Conservation (phyloP, 2,113 vertebrate species). For the Micromys minutus region DNA sequence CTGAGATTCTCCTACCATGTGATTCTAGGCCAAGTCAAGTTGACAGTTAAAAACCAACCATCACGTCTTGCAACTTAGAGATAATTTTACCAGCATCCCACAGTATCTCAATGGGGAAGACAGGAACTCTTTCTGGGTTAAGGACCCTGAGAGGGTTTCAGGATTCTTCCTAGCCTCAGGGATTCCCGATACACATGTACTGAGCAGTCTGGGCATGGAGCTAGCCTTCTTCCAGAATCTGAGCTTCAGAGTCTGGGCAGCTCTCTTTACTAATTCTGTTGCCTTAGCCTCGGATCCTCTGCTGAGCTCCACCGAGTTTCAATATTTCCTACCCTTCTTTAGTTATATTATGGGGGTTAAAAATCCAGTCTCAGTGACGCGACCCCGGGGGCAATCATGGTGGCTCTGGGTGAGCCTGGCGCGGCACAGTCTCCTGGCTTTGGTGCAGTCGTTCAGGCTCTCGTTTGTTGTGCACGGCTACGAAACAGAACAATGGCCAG, state of each 20-base stretch:
- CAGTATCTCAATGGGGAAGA: background rate
- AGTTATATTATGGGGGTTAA: background rate
- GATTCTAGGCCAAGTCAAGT: background rate
- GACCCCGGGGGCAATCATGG: too few species aligned
- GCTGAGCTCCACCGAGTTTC: background rate
- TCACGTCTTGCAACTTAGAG: background rate
- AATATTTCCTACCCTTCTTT: background rate
- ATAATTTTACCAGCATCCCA: background rate
- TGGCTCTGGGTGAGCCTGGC: too few species aligned
- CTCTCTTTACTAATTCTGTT: background rate
- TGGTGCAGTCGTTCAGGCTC: too few species aligned
- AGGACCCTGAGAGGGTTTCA: background rate
- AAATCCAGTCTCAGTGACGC: too few species aligned
- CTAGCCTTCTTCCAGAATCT: background rate
- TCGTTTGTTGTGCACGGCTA: conserved; percentile 90
- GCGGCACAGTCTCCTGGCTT: too few species aligned
- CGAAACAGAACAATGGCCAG: conserved; percentile 88
- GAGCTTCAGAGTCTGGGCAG: background rate
- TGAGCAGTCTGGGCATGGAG: background rate
- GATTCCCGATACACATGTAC: background rate
- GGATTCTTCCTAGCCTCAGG: background rate
- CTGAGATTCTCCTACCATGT: background rate
- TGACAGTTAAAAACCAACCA: background rate
- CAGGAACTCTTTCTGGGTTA: background rate
- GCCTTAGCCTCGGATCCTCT: background rate